These are phyloP conservation scores for Trichonephila inaurata DNA, from an alignment of 1,140 invertebrate species.

Conservation along the genomic window DNA sequence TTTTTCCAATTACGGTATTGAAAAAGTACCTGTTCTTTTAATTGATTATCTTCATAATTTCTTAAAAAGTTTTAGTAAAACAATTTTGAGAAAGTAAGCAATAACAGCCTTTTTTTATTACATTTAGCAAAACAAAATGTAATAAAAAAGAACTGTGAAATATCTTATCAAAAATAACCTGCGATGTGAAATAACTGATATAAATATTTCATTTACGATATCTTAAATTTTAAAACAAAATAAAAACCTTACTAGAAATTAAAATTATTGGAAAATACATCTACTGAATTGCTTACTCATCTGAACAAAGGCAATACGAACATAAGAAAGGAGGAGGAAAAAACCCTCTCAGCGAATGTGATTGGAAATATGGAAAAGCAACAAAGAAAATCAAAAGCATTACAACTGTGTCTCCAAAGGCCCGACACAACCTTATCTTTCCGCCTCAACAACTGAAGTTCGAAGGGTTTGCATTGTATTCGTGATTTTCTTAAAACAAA, in stretches of 20 bases:
- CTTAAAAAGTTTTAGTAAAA: too few relatives aligned
- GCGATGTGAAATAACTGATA: too few relatives aligned
- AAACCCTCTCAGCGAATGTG: background rate
- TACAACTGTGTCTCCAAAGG: background rate
- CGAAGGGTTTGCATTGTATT: slow-evolving; percentile 9
- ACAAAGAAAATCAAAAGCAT: background rate
- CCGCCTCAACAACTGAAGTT: background rate
- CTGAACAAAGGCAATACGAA: background rate
- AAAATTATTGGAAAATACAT: background rate
- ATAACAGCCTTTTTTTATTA: too few relatives aligned
- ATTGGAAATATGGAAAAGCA: background rate
- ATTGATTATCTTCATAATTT: too few relatives aligned
- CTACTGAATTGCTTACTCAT: background rate
- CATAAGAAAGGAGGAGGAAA: background rate
- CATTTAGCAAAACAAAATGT: too few relatives aligned
- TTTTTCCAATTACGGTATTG: too few relatives aligned
- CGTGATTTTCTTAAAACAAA: slow-evolving; percentile 6
- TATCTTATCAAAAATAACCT: too few relatives aligned
- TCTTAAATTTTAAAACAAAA: too few relatives aligned
- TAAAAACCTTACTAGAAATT: background rate
- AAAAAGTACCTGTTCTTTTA: too few relatives aligned
- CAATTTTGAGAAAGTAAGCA: too few relatives aligned
- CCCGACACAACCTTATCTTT: background rate
- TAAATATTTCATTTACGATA: too few relatives aligned
- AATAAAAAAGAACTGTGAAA: too few relatives aligned